Evolutionary conservation across 1,140 invertebrate species (phyloP).

Genomic region (Platorchestia sp.): DNA sequence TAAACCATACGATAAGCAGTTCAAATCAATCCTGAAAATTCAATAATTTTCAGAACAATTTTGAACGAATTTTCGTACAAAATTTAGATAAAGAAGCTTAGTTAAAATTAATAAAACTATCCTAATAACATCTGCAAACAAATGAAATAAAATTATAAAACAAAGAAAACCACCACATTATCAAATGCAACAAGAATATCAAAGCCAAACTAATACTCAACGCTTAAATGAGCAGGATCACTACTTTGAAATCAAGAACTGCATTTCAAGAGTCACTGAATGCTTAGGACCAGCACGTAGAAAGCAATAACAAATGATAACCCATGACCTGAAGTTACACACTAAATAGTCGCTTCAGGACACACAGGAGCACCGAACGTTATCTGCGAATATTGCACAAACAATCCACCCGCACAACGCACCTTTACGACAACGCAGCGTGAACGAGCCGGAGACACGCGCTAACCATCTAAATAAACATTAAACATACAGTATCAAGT

Average conservation of each 20-base stretch:
- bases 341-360: not conserved
- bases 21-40: not conserved
- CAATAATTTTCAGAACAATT: not conserved
- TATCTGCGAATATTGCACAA: not conserved
- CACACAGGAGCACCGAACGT: not conserved
- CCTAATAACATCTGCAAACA: not conserved
- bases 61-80: not conserved
- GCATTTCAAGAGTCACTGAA: too few relatives aligned
- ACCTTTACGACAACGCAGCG: not conserved
- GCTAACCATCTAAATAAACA: not conserved
- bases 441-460: not conserved
- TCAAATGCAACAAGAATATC: not conserved
- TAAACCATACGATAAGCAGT: too few relatives aligned
- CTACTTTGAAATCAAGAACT: too few relatives aligned
- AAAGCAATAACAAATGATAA: not conserved
- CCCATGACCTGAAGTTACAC: not conserved
- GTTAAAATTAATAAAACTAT: not conserved
- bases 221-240: not conserved
- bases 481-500: not conserved
- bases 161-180: not conserved
- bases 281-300: not conserved
- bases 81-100: not conserved
- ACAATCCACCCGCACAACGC: not conserved
- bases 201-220: not conserved
- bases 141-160: not conserved